Conservation (phyloP, 2,797 vertebrate genomes). For the Hephaestus fuliginosus region DNA sequence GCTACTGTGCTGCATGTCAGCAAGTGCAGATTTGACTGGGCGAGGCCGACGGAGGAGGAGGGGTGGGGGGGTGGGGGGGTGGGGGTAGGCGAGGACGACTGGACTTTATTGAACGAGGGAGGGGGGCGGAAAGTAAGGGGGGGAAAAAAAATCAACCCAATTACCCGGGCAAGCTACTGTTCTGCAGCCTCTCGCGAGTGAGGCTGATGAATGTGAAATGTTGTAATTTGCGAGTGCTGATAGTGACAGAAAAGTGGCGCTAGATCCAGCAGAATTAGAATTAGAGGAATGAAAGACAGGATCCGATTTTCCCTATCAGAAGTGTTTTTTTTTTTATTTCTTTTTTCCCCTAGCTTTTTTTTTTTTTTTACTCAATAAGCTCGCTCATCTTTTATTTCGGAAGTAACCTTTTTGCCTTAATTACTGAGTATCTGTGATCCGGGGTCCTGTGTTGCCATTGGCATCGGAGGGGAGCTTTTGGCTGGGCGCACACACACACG, state of each 20-base stretch:
- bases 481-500: slow-evolving; percentile 30
- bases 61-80: not conserved
- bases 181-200: slow-evolving; percentile 57
- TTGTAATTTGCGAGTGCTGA: slow-evolving; percentile 73
- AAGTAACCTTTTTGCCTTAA: slow-evolving; percentile 81
- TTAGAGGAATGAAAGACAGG: slow-evolving; percentile 69
- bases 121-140: too few relatives aligned
- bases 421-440: slow-evolving; percentile 76
- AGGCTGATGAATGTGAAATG: slow-evolving; percentile 71
- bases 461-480: slow-evolving; percentile 39
- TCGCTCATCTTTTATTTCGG: slow-evolving; percentile 67
- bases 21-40: slow-evolving; percentile 72
- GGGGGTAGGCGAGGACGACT: not conserved
- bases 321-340: not conserved
- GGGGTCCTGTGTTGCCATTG: slow-evolving; percentile 59
- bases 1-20: slow-evolving; percentile 71
- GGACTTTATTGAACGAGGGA: slow-evolving; percentile 42
- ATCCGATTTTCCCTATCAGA: slow-evolving; percentile 66
- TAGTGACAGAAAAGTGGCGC: slow-evolving; percentile 63
- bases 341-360: not conserved
- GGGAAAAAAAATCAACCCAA: slow-evolving; percentile 61
- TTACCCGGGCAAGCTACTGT: slow-evolving; percentile 65
- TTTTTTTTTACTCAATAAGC: slow-evolving; percentile 50
- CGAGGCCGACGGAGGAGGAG: slow-evolving; percentile 21
- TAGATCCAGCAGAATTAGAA: slow-evolving; percentile 64